These are phyloP conservation scores for Melanotaenia maccullochi DNA, from an alignment of 2,797 vertebrate genomes.

Conservation along the genomic window DNA sequence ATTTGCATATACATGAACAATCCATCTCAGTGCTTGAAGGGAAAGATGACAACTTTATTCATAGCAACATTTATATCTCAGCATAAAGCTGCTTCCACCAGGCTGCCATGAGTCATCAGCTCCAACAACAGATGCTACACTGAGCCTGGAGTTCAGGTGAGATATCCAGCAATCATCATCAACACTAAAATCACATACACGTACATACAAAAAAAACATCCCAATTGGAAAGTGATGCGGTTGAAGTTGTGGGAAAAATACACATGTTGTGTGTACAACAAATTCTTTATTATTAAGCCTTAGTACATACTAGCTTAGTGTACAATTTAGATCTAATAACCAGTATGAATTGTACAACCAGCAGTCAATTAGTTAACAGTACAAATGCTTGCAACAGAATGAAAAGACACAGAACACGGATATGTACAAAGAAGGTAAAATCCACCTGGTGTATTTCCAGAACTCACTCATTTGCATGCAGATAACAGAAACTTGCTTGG, in stretches of 20 bases:
- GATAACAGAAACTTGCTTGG: constrained; percentile 16
- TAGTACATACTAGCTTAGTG: not conserved
- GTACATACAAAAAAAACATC: not conserved
- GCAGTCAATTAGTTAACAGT: not conserved
- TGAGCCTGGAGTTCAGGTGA: constrained; percentile 45
- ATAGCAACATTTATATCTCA: constrained; percentile 13
- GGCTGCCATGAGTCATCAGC: constrained; percentile 33
- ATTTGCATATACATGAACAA: constrained; percentile 49
- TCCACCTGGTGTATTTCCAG: not conserved
- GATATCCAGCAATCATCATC: constrained; percentile 22
- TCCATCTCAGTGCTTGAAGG: constrained; percentile 25
- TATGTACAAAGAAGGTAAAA: constrained; percentile 3
- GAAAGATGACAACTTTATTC: constrained; percentile 38
- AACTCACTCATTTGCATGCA: constrained; percentile 13
- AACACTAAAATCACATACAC: constrained; percentile 17
- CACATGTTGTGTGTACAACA: not conserved
- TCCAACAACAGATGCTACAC: constrained; percentile 27
- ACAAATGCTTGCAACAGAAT: constrained; percentile 3
- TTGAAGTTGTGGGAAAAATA: constrained; percentile 29
- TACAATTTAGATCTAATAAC: not conserved
- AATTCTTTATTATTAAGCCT: not conserved
- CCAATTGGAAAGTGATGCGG: constrained; percentile 27
- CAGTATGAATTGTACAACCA: not conserved
- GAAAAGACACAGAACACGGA: not conserved
- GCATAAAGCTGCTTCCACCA: constrained; percentile 21